These are phyloP conservation scores for Chelon labrosus DNA, from an alignment of 2,797 vertebrate genomes.

Conservation along the genomic window DNA sequence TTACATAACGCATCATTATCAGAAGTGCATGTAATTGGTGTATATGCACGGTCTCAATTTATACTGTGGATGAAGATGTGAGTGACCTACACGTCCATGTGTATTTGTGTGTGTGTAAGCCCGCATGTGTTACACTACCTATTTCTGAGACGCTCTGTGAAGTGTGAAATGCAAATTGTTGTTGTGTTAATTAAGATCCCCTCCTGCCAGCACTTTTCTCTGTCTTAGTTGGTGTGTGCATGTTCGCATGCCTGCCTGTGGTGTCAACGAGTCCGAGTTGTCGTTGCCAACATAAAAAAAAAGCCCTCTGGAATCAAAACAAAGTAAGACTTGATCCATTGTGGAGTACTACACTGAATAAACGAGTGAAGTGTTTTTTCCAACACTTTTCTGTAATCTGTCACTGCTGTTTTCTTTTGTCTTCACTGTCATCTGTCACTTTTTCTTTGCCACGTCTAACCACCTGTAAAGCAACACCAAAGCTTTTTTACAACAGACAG, in stretches of 20 bases:
- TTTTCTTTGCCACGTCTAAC: slow-evolving; percentile 20
- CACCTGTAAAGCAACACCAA: slow-evolving; percentile 1
- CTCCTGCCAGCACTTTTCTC: slow-evolving; percentile 4
- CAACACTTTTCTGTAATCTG: slow-evolving; percentile 22
- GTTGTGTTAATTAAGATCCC: slow-evolving; percentile 39
- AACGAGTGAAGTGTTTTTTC: background rate
- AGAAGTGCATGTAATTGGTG: too few relatives aligned
- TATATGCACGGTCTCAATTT: too few relatives aligned
- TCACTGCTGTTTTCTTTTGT: background rate
- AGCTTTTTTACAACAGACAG: too few relatives aligned
- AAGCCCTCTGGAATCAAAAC: background rate
- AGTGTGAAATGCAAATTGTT: slow-evolving; percentile 39
- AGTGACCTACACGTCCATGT: background rate
- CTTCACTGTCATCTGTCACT: slow-evolving; percentile 22
- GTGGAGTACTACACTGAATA: background rate
- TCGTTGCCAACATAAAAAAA: background rate
- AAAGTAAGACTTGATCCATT: background rate
- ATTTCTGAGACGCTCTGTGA: slow-evolving; percentile 18
- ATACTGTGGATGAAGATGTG: background rate
- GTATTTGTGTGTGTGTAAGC: background rate
- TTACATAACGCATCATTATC: too few relatives aligned
- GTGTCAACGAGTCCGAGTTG: slow-evolving; percentile 7
- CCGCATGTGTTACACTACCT: background rate
- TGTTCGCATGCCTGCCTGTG: background rate
- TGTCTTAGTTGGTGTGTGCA: background rate